These are phyloP conservation scores for Andrena cerasifolii DNA, from an alignment of 1,140 invertebrate species.

Conservation along the genomic window DNA sequence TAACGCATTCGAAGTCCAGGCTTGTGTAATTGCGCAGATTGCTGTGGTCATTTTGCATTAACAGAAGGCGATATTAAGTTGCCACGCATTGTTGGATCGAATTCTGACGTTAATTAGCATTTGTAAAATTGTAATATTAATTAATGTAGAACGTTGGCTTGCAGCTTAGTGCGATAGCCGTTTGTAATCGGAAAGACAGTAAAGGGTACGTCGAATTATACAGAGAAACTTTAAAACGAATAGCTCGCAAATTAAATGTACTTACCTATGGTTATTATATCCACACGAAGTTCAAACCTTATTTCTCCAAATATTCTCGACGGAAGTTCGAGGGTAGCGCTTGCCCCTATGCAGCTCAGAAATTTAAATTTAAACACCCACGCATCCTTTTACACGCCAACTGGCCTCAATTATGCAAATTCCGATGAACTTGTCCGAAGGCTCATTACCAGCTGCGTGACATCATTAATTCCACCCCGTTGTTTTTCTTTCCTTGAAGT, in stretches of 20 bases:
- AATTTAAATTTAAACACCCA: constrained; percentile 3
- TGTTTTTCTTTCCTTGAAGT: neutral
- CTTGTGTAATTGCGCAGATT: neutral
- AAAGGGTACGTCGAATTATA: too few species aligned
- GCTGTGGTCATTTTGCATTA: neutral
- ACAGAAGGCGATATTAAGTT: constrained; percentile 5
- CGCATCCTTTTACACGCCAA: neutral
- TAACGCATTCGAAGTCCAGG: neutral
- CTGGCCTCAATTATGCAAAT: constrained; percentile 19
- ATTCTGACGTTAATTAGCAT: neutral
- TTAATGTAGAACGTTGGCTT: too few species aligned
- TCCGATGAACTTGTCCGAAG: neutral
- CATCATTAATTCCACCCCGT: neutral
- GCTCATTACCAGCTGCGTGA: constrained; percentile 19
- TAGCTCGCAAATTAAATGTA: too few species aligned
- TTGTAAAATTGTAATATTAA: neutral
- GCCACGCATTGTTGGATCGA: neutral
- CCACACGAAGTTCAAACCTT: too few species aligned
- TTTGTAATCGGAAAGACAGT: neutral
- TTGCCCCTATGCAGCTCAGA: neutral
- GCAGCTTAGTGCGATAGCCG: neutral
- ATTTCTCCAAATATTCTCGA: too few species aligned
- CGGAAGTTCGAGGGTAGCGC: neutral
- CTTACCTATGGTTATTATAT: too few species aligned
- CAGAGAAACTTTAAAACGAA: too few species aligned